phyloP scores from a whole-genome alignment of 2,113 vertebrate genomes.

The Pterocles orientalis region DNA sequence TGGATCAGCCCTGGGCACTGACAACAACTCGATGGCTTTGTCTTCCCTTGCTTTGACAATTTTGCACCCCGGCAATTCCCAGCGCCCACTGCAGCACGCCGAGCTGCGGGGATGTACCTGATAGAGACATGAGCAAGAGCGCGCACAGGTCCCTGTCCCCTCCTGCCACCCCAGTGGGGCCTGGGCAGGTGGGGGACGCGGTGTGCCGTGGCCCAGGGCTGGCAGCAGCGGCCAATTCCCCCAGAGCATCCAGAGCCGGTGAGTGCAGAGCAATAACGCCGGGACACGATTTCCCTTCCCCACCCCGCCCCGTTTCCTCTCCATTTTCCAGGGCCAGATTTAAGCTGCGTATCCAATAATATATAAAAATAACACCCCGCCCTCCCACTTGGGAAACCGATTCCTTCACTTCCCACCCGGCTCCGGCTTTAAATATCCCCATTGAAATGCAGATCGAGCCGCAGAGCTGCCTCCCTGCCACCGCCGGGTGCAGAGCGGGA shows the following conservation, averaged over 20 bases:
- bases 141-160: fast-evolving
- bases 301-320: background rate
- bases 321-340: background rate
- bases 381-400: conserved; percentile 65
- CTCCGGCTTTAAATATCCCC: conserved; percentile 59
- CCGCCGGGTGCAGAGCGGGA: background rate
- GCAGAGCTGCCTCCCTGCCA: background rate
- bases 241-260: fast-evolving
- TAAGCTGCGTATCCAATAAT: conserved; percentile 10
- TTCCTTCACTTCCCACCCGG: conserved; percentile 54
- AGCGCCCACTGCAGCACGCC: fast-evolving
- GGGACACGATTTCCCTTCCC: background rate
- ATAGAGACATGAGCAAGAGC: fast-evolving
- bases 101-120: fast-evolving
- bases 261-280: fast-evolving
- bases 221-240: fast-evolving
- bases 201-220: background rate
- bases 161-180: background rate
- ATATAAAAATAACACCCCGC: conserved; percentile 55
- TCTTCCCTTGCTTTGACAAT: background rate
- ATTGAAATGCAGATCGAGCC: conserved; percentile 11
- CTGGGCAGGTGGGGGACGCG: fast-evolving
- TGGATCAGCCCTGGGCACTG: background rate
- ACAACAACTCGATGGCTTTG: fast-evolving
- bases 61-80: background rate